Evolutionary conservation across 2,113 vertebrate genomes (phyloP), one percentile per base, ranked within the genome.

Genomic region (Rhodinocichla rosea): DNA sequence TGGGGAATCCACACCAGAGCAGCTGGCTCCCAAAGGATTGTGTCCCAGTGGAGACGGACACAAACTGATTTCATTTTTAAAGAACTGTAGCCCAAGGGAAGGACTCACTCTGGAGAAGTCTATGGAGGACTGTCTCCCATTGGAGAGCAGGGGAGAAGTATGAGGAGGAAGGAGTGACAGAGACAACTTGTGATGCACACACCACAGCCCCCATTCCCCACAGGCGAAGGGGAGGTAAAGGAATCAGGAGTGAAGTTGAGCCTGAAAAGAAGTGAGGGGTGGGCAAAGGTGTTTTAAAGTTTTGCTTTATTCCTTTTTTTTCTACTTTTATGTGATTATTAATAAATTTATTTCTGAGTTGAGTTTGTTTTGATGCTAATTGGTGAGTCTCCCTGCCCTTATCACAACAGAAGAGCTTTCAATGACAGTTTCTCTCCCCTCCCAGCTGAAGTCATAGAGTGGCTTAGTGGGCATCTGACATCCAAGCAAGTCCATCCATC

Each of bases 11-110:
- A 35, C 6, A 8, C 10, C 3, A 6, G 42, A 42, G 35, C 20
- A 67, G 13, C 13, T 1, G 0, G 24, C 11, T 65, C 50, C 30
- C 0, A 0, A 49, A 57, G 16, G 20, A 65, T 21, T 24, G 8
- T 16, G 42, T n/a, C 18, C 15, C 11, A 30, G 30, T 32, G 32
- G 42, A 50, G 7, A 32, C 44, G 21, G 20, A 21, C 16, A 42
- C 20, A 67, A 35, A 35, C 26, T 16, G 9, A 35, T 26, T 21
- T 13, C 6, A 4, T 42, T 57, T 49, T 30, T 57, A 26, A 42
- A 75, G 30, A 49, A 10, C 42, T 30, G 20, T 9, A 57, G 8
- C 8, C 42, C 42, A 49, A 26, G 20, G 24, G 20, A 85, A 57
- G 21, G 24, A 57, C 10, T 75, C 17, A 49, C 40, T 47, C 16